Conservation (phyloP, 2,888 invertebrate genomes). For the Luffia ferchaultella region DNA sequence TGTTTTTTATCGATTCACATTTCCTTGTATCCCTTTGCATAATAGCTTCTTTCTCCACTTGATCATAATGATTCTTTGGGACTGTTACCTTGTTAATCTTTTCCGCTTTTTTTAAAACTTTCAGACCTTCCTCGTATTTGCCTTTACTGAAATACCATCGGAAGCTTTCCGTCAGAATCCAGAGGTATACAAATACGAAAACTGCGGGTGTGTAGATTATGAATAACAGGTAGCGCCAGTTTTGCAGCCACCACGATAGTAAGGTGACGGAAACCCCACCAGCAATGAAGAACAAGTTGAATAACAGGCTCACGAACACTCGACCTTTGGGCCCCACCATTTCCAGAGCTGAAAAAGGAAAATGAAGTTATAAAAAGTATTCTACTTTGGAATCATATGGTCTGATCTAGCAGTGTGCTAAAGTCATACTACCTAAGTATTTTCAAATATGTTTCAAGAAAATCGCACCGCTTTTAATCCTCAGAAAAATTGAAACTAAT, state of each 20-base stretch:
- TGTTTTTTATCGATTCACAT: conserved; percentile 32
- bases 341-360: conserved; percentile 38
- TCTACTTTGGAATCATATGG: too few relatives aligned
- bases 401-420: too few relatives aligned
- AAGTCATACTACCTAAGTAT: too few relatives aligned
- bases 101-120: conserved; percentile 69
- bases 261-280: conserved; percentile 52
- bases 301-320: conserved; percentile 50
- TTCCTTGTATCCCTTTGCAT: conserved; percentile 48
- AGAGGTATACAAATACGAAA: conserved; percentile 43
- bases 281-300: conserved; percentile 58
- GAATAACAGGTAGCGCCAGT: conserved; percentile 51
- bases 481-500: too few relatives aligned
- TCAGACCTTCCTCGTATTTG: conserved; percentile 70
- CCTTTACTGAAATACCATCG: conserved; percentile 68
- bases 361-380: too few relatives aligned
- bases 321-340: conserved; percentile 55
- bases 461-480: too few relatives aligned
- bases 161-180: conserved; percentile 50
- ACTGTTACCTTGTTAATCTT: conserved; percentile 65
- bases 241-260: conserved; percentile 50
- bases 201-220: conserved; percentile 53
- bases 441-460: too few relatives aligned
- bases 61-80: conserved; percentile 50
- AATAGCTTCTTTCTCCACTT: conserved; percentile 50